Evolutionary conservation across 2,888 invertebrate genomes (phyloP), one percentile per base, ranked within the genome.

Genomic region (Brachyopa scutellaris): DNA sequence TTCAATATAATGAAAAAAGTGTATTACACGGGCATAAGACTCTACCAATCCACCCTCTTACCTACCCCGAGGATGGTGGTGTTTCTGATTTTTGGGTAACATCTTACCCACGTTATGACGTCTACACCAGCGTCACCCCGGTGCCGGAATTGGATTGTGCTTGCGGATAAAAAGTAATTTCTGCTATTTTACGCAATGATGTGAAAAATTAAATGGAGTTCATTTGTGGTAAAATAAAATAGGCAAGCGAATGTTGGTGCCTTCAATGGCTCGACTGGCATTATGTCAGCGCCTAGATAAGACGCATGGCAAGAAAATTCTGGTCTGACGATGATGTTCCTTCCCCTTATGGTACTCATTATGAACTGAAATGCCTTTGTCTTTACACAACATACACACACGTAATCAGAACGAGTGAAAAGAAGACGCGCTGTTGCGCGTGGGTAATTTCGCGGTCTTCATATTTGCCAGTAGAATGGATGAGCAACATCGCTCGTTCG

Each of bases 151-250:
- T 70, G 69, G 49, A 70, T 70, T 70, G 69, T 59, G 59, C 38
- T 59, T 59, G 57, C 57, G 69, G 69, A 70, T 70, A 70, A 59
- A 70, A 70, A 59, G 69, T 38, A 70, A 70, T 70, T 70, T 70
- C 29, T 70, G 57, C 57, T 59, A 59, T 70, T 70, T 70, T 49
- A 70, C 69, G 69, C 69, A 70, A 49, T 70, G 69, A 70, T 70
- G 69, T 49, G 69, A 36, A 70, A 70, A 70, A 70, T 70, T 70
- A 70, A 70, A 70, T 70, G 59, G 49, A 70, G 57, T 70, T 70
- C 69, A 70, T 70, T 70, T 70, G 69, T 23, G 69, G 69, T 49
- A 59, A 59, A 70, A 59, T 70, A 36, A 70, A 70, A 69, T 69
- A 69, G 69, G 69, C 47, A 33, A 36, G 69, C 17, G 59, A 59